phyloP scores from a whole-genome alignment of 2,888 invertebrate genomes.

The Sialis lutaria region DNA sequence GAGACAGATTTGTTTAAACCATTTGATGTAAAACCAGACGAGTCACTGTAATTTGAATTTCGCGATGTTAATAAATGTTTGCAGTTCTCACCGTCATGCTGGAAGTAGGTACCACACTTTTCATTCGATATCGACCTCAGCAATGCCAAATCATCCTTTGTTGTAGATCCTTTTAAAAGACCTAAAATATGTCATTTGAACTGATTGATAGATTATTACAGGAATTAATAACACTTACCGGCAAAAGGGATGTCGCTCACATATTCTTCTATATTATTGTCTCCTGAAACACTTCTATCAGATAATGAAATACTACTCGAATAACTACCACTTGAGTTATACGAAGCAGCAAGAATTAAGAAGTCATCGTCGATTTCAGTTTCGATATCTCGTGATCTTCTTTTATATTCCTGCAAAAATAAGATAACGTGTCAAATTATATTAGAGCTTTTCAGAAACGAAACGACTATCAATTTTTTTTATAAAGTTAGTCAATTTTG shows the following conservation, averaged over 20 bases:
- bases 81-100: too few relatives aligned
- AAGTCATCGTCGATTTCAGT: conserved; percentile 51
- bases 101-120: too few relatives aligned
- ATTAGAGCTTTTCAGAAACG: too few relatives aligned
- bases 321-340: conserved; percentile 54
- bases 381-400: conserved; percentile 70
- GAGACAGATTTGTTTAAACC: conserved; percentile 30
- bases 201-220: background rate
- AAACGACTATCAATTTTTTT: too few relatives aligned
- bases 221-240: conserved; percentile 35
- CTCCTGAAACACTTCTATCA: conserved; percentile 62
- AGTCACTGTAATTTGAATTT: conserved; percentile 20
- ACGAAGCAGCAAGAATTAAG: conserved; percentile 31
- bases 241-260: conserved; percentile 76
- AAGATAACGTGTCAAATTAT: background rate
- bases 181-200: too few relatives aligned
- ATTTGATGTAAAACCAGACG: conserved; percentile 20
- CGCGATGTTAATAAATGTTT: conserved; percentile 14
- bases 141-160: too few relatives aligned
- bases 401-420: conserved; percentile 55
- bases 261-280: conserved; percentile 70
- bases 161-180: too few relatives aligned
- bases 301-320: conserved; percentile 51
- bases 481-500: too few relatives aligned
- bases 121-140: too few relatives aligned